Base-by-base conservation (phyloP, 1,140 invertebrate genomes). In the Lucilia cuprina region DNA sequence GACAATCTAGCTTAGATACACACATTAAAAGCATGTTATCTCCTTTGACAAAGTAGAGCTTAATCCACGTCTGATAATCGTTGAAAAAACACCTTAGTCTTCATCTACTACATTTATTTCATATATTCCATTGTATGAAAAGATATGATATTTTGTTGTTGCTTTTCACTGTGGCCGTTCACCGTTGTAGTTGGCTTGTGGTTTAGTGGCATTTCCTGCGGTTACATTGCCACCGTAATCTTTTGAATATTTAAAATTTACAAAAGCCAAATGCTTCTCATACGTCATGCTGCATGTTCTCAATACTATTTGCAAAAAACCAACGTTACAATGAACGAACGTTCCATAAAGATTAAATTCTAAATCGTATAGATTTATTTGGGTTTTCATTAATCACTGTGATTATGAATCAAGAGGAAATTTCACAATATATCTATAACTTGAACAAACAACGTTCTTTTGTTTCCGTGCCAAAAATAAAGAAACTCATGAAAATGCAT, bases 391-490 rank as follows among this genome's bases (percentile, higher is more conserved):
- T 77, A 77, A 77, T 21, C 74, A 1, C 13, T 5, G 34, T 30
- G 74, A 77, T 77, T 77, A 77, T 41, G 34, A 77, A n/a, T 77
- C 34, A 35, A 77, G 34, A 77, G 50, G 50, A 55, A 41, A 60
- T 60, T 60, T 60, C 14, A 60, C 65, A 25, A 21, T 21, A 9
- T 19, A 70, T 21, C 21, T 70, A 21, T 19, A 60, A 2, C 0
- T 55, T 55, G 9, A 5, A 70, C 19, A 70, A 70, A 70, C 10
- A 70, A 25, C 8, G 19, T 70, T 70, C 65, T 7, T 21, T 70
- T 70, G 65, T 70, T 70, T 21, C 7, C 19, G 19, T 70, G 8
- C 2, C 65, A 25, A 60, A 17, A 60, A 21, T 3, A 70, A 70
- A 5, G 21, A 21, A 70, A 70, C n/a, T 7, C 2, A 70, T 70